A percentile compares a stretch with the other conserved stretches of the same genome.
phyloP scores from a whole-genome alignment of 2,113 vertebrate species.

The Rhea americana region DNA sequence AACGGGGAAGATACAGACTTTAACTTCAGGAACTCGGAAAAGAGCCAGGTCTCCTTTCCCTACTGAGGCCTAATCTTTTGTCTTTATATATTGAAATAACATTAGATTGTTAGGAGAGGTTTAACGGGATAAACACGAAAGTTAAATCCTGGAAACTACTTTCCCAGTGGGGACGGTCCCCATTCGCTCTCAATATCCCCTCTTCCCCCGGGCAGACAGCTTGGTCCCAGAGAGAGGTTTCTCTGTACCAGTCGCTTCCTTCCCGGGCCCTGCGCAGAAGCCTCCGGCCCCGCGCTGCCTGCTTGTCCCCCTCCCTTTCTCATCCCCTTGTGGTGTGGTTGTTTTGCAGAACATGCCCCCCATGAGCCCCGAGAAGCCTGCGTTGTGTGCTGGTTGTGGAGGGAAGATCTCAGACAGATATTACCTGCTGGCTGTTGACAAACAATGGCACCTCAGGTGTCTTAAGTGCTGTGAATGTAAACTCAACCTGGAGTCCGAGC shows the following conservation, averaged over 20 bases:
- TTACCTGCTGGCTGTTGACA: constrained; percentile 98
- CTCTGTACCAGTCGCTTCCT: neutral
- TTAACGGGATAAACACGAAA: neutral
- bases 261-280: neutral
- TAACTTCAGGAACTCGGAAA: neutral
- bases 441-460: constrained; percentile 98
- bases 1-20: neutral
- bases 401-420: constrained; percentile 99
- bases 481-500: constrained; percentile 98
- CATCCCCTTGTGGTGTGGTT: constrained; percentile 48
- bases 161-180: neutral
- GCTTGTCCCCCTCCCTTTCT: neutral
- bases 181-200: neutral
- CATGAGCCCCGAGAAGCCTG: constrained; percentile 96
- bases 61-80: constrained; percentile 5
- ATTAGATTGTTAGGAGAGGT: neutral
- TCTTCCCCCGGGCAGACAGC: neutral
- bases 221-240: neutral
- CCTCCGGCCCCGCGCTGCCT: neutral
- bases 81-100: neutral
- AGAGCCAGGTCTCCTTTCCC: neutral
- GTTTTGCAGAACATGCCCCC: constrained; percentile 91
- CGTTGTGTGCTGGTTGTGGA: constrained; percentile 96
- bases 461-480: constrained; percentile 99
- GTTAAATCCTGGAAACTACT: neutral